Conservation (phyloP, 2,888 invertebrate species). For the Nymphalis c-album region DNA sequence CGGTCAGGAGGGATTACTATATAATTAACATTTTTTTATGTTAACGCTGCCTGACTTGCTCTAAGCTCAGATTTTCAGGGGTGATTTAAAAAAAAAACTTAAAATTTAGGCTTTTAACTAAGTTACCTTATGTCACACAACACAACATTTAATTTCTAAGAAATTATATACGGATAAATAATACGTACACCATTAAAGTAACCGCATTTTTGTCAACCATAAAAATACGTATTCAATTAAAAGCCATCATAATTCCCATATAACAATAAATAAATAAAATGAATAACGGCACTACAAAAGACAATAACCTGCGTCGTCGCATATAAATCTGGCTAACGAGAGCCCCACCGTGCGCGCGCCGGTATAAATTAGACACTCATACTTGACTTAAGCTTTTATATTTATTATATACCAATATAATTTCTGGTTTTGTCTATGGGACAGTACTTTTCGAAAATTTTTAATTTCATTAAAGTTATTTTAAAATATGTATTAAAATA, state of each 20-base stretch:
- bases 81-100: too few species aligned
- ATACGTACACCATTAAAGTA: constrained; percentile 3
- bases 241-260: constrained; percentile 18
- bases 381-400: constrained; percentile 12
- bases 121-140: too few species aligned
- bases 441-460: too few species aligned
- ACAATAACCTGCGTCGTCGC: constrained; percentile 39
- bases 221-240: constrained; percentile 15
- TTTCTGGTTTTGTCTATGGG: too few species aligned
- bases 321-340: constrained; percentile 41
- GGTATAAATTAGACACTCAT: constrained; percentile 30
- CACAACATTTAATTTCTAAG: not conserved
- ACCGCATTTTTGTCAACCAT: constrained; percentile 5
- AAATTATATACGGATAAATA: constrained; percentile 1
- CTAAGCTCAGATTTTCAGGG: too few species aligned
- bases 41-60: too few species aligned
- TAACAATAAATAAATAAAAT: constrained; percentile 40
- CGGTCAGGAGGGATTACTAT: too few species aligned
- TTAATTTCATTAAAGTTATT: too few species aligned
- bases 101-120: too few species aligned
- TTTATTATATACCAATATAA: too few species aligned
- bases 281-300: constrained; percentile 38
- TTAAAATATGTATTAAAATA: too few species aligned
- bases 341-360: constrained; percentile 34
- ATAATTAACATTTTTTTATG: too few species aligned